Evolutionary conservation across 2,888 invertebrate genomes (phyloP), one percentile per base, ranked within the genome.

Genomic region (Alloscopus bannaensis): DNA sequence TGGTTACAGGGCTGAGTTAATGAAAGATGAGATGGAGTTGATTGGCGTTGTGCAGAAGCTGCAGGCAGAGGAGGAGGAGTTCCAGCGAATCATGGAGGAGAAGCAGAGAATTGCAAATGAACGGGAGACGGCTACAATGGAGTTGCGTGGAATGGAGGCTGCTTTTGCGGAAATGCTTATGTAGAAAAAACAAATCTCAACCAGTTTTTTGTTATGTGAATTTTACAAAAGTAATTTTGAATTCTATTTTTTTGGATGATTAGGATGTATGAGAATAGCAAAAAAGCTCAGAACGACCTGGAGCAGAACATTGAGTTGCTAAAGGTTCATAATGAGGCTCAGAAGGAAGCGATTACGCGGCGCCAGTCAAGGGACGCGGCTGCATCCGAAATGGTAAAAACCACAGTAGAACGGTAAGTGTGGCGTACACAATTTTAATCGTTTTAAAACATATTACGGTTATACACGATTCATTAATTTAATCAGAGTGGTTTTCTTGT

Each of bases 261-360:
- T 28, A 64, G 64, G 40, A 45, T 72, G 64, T 72, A 72, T 22
- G 72, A 72, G 20, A 22, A 52, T 16, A 36, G 24, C 22, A 72
- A 72, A 50, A 50, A 24, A 18, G n/a, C 13, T 11, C 62, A 62
- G 8, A 22, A 40, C 6, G n/a, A 40, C 1, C 36, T 72, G 0
- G 72, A 72, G 31, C 8, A 42, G 28, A 72, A 72, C 24, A 29
- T 24, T 26, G 55, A 62, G n/a, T 29, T 64, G 0, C 31, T 72
- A 16, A 47, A 64, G 42, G 29, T 31, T 4, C 18, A 64, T 16
- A 64, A 72, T 13, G 42, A 18, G 6, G 11, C 40, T 3, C 29
- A 50, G 1, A 29, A 16, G 20, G 8, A 62, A 28, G 26, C 31
- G 8, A 0, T 64, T 28, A 8, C 40, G 20, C 42, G 29, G 16